Base-by-base conservation (phyloP, 1,140 invertebrate species). In the Drosophila lacteicornis region DNA sequence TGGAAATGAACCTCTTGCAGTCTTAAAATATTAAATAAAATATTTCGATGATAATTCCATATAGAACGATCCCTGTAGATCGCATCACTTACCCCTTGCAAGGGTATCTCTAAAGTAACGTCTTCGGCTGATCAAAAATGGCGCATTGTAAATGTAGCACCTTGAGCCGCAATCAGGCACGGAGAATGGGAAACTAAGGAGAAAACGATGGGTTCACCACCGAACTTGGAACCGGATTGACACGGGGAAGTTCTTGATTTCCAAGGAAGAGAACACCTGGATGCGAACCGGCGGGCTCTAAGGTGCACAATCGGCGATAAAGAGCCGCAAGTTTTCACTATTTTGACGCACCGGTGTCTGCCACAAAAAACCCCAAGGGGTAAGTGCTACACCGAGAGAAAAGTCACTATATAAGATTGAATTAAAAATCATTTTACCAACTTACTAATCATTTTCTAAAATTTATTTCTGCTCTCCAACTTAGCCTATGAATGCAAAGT, bases 291-390 rank as follows among this genome's bases (percentile, higher is more conserved):
- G 51, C 63, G 55, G 51, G 30, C 47, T 69, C 84, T 80, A 86
- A 88, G 83, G 83, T 86, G 83, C 83, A 86, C 49, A 53, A 25
- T 38, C 69, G 43, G 80, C 67, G 75, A 65, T 60, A 33, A 49
- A 27, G 60, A 68, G 61, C 25, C 63, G 76, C 77, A 87, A 83
- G 70, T 82, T 82, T 80, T 45, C 13, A 49, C 47, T 87, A 70
- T 87, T 90, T 87, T 87, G 85, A 90, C 84, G 84, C 84, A 87
- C 73, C 59, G 67, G 53, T 84, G 84, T 87, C 84, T 87, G 78
- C 80, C 67, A 33, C 66, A 79, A 17, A 57, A 71, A 79, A 47
- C 30, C 12, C 43, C 43, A 57, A 47, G 27, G 46, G 75, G 33
- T 47, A 46, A 68, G 19, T 17, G 33, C n/a, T 56, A 59, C 40